Conservation (phyloP, 2,113 vertebrate species). For the Oplegnathus fasciatus region DNA sequence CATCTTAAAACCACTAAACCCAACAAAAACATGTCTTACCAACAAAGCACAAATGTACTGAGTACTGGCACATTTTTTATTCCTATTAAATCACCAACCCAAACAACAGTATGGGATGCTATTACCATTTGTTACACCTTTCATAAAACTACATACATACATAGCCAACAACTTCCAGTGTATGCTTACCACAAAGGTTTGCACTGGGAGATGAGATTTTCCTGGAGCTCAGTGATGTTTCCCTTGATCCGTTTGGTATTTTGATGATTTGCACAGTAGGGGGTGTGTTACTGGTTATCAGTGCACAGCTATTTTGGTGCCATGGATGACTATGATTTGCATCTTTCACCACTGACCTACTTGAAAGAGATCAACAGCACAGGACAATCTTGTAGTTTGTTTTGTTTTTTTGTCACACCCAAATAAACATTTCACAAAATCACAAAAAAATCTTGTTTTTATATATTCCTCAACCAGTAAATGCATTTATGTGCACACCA, state of each 20-base stretch:
- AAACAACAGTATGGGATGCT: neutral
- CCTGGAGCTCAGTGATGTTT: neutral
- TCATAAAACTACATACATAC: neutral
- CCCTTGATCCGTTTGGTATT: neutral
- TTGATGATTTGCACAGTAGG: constrained; percentile 4
- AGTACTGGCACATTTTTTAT: neutral
- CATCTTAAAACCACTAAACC: neutral
- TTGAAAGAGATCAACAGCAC: neutral
- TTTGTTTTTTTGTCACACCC: neutral
- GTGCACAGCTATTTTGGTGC: neutral
- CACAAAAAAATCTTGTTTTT: neutral
- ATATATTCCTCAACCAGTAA: neutral
- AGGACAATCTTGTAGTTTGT: neutral
- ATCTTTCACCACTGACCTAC: neutral
- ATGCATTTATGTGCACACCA: neutral
- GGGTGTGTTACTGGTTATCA: neutral
- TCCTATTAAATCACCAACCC: neutral
- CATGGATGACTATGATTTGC: neutral
- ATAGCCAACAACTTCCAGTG: neutral
- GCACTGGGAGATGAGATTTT: neutral
- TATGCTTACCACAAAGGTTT: neutral
- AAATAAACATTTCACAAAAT: neutral
- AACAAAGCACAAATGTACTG: neutral
- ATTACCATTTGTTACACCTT: neutral
- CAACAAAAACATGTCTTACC: neutral